Percentiles rank a stretch among this genome's conserved stretches.
Evolutionary conservation across 2,797 vertebrate species (phyloP).

Genomic region (Diplodus puntazzo): DNA sequence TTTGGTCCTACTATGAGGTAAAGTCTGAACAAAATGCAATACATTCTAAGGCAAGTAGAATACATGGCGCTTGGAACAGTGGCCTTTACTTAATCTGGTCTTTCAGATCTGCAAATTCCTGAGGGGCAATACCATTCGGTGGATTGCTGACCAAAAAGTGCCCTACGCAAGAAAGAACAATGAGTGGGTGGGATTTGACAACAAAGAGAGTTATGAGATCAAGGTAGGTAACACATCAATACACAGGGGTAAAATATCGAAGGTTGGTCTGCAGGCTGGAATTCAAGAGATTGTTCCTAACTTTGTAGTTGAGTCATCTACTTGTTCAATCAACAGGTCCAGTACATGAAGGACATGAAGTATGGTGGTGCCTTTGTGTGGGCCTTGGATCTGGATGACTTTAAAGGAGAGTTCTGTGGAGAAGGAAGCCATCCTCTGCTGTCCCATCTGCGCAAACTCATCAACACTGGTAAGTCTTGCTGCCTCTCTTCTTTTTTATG

Average conservation of each 20-base stretch:
- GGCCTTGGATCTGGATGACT: constrained; percentile 86
- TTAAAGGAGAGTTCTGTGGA: constrained; percentile 82
- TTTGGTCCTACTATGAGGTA: constrained; percentile 90
- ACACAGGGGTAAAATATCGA: constrained; percentile 55
- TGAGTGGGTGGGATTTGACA: constrained; percentile 85
- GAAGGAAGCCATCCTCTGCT: constrained; percentile 78
- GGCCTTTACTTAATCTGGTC: background rate
- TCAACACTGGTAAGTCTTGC: constrained; percentile 65
- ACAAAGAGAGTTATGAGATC: constrained; percentile 1
- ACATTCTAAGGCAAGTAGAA: background rate
- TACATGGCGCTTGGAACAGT: background rate
- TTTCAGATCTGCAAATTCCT: constrained; percentile 86
- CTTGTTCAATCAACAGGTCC: constrained; percentile 62
- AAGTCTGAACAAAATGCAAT: background rate
- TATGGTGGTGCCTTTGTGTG: constrained; percentile 85
- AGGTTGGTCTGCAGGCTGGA: background rate
- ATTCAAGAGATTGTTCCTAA: background rate
- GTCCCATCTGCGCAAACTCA: constrained; percentile 48
- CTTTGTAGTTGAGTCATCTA: background rate
- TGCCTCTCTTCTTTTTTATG: background rate
- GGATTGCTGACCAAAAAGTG: constrained; percentile 75
- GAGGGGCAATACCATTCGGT: constrained; percentile 59
- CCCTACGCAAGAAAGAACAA: constrained; percentile 83
- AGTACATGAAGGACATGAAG: constrained; percentile 76
- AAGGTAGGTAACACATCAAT: constrained; percentile 55